phyloP scores from a whole-genome alignment of 2,113 vertebrate species.

The Coracopsis vasa region DNA sequence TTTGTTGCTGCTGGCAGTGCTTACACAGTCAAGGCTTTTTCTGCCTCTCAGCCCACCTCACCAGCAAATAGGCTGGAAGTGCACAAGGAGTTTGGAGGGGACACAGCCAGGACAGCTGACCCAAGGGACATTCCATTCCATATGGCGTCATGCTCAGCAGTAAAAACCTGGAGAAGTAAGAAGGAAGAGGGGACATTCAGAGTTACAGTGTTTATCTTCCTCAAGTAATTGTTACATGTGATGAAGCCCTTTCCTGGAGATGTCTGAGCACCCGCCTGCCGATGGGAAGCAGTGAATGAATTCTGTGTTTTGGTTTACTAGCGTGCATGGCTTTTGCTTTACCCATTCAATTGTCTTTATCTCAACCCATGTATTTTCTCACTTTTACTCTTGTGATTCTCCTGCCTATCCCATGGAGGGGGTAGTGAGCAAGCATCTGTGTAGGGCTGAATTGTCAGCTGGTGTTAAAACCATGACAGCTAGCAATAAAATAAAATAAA shows the following conservation, averaged over 20 bases:
- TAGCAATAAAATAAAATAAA: not conserved
- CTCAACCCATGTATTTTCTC: not conserved
- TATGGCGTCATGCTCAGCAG: not conserved
- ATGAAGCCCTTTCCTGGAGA: not conserved
- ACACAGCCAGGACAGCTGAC: not conserved
- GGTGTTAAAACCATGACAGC: not conserved
- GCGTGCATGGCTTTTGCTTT: not conserved
- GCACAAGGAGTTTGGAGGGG: not conserved
- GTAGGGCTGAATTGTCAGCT: not conserved
- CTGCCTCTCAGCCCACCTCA: not conserved
- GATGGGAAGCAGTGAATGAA: not conserved
- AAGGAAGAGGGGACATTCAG: rapidly evolving
- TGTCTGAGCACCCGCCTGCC: not conserved
- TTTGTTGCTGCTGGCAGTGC: not conserved
- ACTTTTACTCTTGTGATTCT: not conserved
- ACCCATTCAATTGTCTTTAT: not conserved
- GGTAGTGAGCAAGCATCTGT: not conserved
- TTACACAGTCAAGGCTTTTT: not conserved
- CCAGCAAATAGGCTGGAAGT: not conserved
- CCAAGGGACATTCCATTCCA: not conserved
- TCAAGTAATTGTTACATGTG: rapidly evolving
- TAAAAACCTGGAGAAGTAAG: not conserved
- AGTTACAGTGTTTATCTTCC: not conserved
- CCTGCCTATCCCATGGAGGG: not conserved
- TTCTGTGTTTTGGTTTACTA: not conserved